Conservation (phyloP, 2,113 vertebrate genomes). For the Toxostoma redivivum region DNA sequence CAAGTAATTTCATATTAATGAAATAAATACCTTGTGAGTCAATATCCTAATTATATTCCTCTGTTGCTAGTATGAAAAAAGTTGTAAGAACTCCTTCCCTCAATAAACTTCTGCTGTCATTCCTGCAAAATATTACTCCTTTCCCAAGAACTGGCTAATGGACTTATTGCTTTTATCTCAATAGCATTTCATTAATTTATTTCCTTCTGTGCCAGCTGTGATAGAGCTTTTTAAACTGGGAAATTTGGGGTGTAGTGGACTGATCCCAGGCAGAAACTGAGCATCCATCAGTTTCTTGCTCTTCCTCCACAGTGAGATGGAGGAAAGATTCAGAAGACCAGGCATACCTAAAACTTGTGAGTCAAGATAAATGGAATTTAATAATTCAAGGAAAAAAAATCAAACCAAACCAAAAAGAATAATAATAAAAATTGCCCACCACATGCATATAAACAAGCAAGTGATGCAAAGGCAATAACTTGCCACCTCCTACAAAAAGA, state of each 20-base stretch:
- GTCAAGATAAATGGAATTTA: background rate
- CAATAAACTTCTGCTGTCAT: background rate
- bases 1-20: background rate
- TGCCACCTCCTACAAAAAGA: background rate
- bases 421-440: background rate
- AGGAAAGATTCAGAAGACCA: background rate
- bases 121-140: background rate
- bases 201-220: background rate
- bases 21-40: background rate
- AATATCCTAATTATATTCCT: background rate
- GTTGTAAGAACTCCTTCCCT: background rate
- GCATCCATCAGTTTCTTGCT: rapidly evolving
- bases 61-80: background rate
- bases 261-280: background rate
- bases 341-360: background rate
- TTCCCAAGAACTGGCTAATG: background rate
- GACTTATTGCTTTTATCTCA: background rate
- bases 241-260: background rate
- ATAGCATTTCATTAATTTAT: background rate
- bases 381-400: background rate
- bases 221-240: background rate
- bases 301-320: background rate
- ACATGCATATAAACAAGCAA: background rate
- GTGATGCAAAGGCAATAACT: background rate
- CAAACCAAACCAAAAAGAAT: background rate